Percentiles rank a stretch among this genome's conserved stretches.
phyloP scores from a whole-genome alignment of 2,113 vertebrate species.

The Uria lomvia region DNA sequence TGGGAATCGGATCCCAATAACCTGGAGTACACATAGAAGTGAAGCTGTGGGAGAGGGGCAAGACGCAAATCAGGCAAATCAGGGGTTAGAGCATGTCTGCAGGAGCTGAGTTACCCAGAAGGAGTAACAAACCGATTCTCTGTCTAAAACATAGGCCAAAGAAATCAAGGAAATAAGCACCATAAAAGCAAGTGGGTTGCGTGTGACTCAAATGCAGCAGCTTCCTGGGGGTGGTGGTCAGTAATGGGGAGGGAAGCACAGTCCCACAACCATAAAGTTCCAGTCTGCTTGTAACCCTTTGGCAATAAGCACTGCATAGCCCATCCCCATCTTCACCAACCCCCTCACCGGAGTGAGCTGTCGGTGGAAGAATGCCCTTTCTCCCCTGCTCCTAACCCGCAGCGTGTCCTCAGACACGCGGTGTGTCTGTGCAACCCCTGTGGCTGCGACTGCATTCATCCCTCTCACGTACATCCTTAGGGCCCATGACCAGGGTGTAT shows the following conservation, averaged over 20 bases:
- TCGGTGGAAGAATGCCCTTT: not conserved
- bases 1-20: not conserved
- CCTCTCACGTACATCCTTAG: not conserved
- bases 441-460: not conserved
- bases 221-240: not conserved
- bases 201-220: fast-evolving
- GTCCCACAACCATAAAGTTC: not conserved
- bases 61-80: not conserved
- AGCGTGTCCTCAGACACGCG: fast-evolving
- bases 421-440: not conserved
- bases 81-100: not conserved
- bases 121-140: not conserved
- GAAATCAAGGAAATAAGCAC: not conserved
- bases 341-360: not conserved
- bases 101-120: not conserved
- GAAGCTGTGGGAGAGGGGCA: not conserved
- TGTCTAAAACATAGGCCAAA: not conserved
- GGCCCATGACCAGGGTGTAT: not conserved
- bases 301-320: not conserved
- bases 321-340: not conserved
- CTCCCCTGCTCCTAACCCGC: not conserved
- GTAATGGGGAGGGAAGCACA: not conserved
- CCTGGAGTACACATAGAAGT: not conserved
- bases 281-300: not conserved
- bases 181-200: not conserved